Base-by-base conservation (phyloP, 2,888 invertebrate genomes). In the Tetragonula carbonaria region DNA sequence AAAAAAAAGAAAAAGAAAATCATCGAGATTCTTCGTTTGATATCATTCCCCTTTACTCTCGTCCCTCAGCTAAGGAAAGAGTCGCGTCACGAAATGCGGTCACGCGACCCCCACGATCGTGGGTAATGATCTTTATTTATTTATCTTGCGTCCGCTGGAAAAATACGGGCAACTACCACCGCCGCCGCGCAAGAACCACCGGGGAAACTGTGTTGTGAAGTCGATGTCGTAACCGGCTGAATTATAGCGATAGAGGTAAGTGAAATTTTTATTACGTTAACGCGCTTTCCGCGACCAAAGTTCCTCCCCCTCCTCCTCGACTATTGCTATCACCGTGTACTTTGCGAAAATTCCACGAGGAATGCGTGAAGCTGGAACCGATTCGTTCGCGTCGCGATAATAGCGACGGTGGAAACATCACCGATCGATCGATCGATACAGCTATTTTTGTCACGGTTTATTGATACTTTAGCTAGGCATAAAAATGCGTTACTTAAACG, bases 401-500 rank as follows among this genome's bases (percentile, higher is more conserved):
- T 21, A 33, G 28, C 38, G 11, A 21, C 11, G 33, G 51, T 28
- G 63, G 45, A 45, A 33, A 18, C 51, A 70, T 70, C 62, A 57
- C 18, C 38, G 74, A 62, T 72, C 78, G 74, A 28, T 53, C 68
- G 84, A 76, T 73, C 71, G 51, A 28, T 78, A 21, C 45, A 16
- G 74, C 38, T 87, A 87, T 87, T 86, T 87, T 86, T 86, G 78
- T 84, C 75, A 18, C 33, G 62, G 79, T 57, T 78, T 74, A 71
- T 81, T 82, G 85, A 71, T 68, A 80, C 82, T 68, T 84, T 87
- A 84, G 67, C 82, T 86, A 71, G 86, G 84, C 87, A 86, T 84
- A 87, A 86, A 87, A 87, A 82, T 87, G 84, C 87, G 82, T 84
- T 80, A 84, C 78, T 83, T 68, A 71, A 84, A 80, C 82, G 73